phyloP scores from a whole-genome alignment of 2,797 vertebrate species.

The Masticophis lateralis region DNA sequence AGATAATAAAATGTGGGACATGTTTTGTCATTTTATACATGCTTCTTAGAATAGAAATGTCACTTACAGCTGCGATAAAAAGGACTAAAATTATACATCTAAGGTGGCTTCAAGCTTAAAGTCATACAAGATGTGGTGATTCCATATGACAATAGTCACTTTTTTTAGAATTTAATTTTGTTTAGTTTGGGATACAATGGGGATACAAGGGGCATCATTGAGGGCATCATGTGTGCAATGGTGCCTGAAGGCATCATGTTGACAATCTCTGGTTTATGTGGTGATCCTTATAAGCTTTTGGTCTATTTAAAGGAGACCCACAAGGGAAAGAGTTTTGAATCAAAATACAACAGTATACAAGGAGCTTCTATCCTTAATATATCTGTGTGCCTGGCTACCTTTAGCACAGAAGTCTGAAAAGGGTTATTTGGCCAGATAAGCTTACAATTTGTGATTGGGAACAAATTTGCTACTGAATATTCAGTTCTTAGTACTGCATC shows the following conservation, averaged over 20 bases:
- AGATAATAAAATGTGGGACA: conserved; percentile 8
- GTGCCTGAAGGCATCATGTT: not conserved
- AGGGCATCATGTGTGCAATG: not conserved
- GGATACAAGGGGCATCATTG: not conserved
- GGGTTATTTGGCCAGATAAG: not conserved
- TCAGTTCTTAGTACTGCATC: not conserved
- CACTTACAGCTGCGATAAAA: not conserved
- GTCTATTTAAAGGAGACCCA: not conserved
- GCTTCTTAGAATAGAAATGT: not conserved
- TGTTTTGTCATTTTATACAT: not conserved
- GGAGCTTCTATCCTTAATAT: not conserved
- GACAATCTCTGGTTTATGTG: not conserved
- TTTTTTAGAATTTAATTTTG: not conserved
- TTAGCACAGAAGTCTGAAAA: not conserved
- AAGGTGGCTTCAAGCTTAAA: not conserved
- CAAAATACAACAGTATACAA: not conserved
- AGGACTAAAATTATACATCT: not conserved
- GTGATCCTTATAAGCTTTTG: not conserved
- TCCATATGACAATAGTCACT: not conserved
- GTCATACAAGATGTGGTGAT: not conserved
- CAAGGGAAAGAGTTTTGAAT: not conserved
- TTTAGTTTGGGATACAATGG: not conserved
- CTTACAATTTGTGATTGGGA: not conserved
- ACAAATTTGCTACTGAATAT: not conserved
- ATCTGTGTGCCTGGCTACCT: not conserved